Percentiles rank a stretch among this genome's conserved stretches.
Conservation (phyloP, 1,140 invertebrate genomes). For the Himalopsyche phryganea region DNA sequence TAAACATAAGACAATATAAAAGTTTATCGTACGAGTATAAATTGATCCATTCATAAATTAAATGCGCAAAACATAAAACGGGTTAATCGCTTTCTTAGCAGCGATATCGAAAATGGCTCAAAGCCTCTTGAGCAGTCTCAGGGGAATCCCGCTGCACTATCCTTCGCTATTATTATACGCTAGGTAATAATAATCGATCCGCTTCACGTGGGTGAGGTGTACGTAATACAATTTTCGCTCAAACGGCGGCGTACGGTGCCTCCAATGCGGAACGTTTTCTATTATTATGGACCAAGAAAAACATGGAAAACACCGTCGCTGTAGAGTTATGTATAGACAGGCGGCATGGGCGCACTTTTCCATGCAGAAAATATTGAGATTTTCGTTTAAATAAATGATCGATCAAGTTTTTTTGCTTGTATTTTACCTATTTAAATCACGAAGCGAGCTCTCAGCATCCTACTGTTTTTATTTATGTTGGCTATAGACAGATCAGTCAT, state of each 20-base stretch:
- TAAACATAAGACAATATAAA: no score
- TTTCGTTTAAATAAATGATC: no score
- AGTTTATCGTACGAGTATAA: no score
- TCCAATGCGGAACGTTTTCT: conserved; percentile 7
- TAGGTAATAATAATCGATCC: neutral
- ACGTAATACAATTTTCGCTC: neutral
- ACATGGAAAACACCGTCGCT: conserved; percentile 12
- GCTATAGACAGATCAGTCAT: no score
- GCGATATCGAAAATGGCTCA: neutral
- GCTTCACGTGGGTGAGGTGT: conserved; percentile 4
- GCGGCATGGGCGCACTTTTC: neutral
- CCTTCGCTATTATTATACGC: neutral
- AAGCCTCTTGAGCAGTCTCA: neutral
- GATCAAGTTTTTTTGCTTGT: no score
- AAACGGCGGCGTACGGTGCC: neutral
- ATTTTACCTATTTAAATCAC: no score
- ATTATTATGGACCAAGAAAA: conserved; percentile 24
- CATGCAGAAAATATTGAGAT: no score
- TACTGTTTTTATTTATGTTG: no score
- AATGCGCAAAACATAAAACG: neutral
- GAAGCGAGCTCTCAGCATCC: no score
- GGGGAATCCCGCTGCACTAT: neutral
- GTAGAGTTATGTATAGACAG: no score
- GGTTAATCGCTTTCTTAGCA: neutral
- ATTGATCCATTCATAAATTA: no score